Conservation (phyloP, 92 coral and sea anemone genomes). For the Montipora capitata region DNA sequence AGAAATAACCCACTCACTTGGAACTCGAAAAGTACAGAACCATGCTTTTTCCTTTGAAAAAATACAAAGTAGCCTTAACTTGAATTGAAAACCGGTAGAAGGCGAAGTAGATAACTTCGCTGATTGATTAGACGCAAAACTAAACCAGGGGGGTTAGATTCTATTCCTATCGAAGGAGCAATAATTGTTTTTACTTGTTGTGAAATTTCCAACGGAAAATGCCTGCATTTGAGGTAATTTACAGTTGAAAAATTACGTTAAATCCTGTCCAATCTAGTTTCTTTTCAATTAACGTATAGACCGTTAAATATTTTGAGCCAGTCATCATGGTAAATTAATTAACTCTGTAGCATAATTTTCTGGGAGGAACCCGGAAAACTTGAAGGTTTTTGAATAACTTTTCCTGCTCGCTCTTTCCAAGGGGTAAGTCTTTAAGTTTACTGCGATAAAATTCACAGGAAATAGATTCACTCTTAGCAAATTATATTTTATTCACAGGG, state of each 20-base stretch:
- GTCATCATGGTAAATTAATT: background rate
- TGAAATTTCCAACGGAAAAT: conserved; percentile 34
- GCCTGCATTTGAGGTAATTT: conserved; percentile 1
- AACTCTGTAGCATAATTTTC: background rate
- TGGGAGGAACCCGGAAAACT: background rate
- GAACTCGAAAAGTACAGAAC: background rate
- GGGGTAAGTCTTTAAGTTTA: conserved; percentile 7
- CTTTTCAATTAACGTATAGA: conserved; percentile 1
- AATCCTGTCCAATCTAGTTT: conserved; percentile 15
- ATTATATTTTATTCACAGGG: conserved; percentile 8
- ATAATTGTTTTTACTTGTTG: conserved; percentile 3
- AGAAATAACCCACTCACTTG: background rate
- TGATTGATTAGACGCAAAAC: background rate
- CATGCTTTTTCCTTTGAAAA: background rate
- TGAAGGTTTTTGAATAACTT: too few relatives aligned
- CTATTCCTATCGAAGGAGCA: background rate
- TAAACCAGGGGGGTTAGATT: background rate
- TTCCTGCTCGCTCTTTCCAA: background rate
- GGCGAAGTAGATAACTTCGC: background rate
- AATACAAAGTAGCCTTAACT: conserved; percentile 11
- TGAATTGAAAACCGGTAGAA: conserved; percentile 10
- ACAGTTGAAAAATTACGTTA: background rate
- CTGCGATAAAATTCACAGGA: conserved; percentile 24
- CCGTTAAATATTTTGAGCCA: conserved; percentile 16
- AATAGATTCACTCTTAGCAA: conserved; percentile 2